phyloP scores from a whole-genome alignment of 2,797 vertebrate genomes.

The Lepus oiostolus region DNA sequence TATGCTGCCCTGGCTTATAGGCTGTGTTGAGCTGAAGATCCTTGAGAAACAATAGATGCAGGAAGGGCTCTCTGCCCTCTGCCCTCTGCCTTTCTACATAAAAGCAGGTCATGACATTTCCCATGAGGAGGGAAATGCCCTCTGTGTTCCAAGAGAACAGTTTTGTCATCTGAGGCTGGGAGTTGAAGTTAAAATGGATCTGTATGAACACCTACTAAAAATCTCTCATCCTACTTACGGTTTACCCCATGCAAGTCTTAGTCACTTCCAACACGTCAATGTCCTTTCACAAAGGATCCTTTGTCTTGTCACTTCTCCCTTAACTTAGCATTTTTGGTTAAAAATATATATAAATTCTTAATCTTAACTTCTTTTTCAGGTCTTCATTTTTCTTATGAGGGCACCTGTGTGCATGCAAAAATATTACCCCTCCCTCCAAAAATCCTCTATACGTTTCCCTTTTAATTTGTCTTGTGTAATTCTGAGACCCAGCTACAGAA shows the following conservation, averaged over 20 bases:
- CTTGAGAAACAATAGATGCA: constrained; percentile 19
- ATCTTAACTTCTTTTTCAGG: not conserved
- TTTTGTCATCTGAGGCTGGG: not conserved
- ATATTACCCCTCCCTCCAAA: not conserved
- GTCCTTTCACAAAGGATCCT: not conserved
- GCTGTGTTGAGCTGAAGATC: constrained; percentile 38
- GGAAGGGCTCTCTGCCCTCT: not conserved
- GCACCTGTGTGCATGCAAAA: not conserved
- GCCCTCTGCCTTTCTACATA: not conserved
- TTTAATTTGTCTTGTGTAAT: not conserved
- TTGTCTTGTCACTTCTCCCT: not conserved
- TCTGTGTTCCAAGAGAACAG: not conserved
- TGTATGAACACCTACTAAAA: not conserved
- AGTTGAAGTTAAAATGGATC: not conserved
- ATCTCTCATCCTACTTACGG: not conserved
- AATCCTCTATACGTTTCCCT: not conserved
- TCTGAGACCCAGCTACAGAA: not conserved
- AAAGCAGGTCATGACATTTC: constrained; percentile 24
- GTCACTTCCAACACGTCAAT: not conserved
- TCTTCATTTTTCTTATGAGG: not conserved
- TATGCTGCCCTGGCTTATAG: not conserved
- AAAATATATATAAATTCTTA: not conserved
- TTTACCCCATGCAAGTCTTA: not conserved
- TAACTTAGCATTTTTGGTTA: not conserved
- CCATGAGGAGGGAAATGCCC: not conserved